Evolutionary conservation across 2,797 vertebrate genomes (phyloP), one percentile per base, ranked within the genome.

Genomic region (Xenentodon cancila): DNA sequence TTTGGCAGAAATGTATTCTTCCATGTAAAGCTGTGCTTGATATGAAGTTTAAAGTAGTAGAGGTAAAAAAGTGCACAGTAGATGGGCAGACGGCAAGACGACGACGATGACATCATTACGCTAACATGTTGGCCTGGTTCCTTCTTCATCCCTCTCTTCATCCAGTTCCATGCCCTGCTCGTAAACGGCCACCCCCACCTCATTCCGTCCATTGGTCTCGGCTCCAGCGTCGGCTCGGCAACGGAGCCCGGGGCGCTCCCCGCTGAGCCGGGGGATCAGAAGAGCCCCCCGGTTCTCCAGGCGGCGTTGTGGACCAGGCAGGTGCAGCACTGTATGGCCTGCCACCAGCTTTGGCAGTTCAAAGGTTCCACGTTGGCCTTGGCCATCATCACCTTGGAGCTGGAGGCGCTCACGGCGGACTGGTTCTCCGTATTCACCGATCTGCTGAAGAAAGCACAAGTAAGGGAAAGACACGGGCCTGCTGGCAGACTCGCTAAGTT

Each of bases 331-430:
- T 98, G 97, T 76, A 98, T 96, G 94, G 97, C 96, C 21, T 97
- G 95, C 97, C 97, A 99, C 97, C 97, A 99, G 75, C 95, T 98
- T 40, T 91, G 95, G 95, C 97, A 99, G 95, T 96, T 97, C 86
- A 99, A 93, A 81, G 97, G 97, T 88, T 99, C 97, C 93, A 99
- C 95, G 53, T 61, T 98, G 90, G 96, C 90, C 83, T 97, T 99
- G 92, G 97, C 95, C 92, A 99, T 98, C 95, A 99, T 96, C 94
- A 96, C 95, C 88, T 97, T 99, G 87, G 97, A 97, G 94, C 52
- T 98, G 93, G 97, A 98, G 91, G 96, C 87, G 84, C 90, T 95
- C 72, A 92, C 87, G 19, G 90, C 96, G 11, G 96, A 93, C 43
- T 96, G 96, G 93, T 93, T 96, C 92, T 86, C 94, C 20, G 90